Conservation (phyloP, 2,797 vertebrate species). For the Clamator glandarius region DNA sequence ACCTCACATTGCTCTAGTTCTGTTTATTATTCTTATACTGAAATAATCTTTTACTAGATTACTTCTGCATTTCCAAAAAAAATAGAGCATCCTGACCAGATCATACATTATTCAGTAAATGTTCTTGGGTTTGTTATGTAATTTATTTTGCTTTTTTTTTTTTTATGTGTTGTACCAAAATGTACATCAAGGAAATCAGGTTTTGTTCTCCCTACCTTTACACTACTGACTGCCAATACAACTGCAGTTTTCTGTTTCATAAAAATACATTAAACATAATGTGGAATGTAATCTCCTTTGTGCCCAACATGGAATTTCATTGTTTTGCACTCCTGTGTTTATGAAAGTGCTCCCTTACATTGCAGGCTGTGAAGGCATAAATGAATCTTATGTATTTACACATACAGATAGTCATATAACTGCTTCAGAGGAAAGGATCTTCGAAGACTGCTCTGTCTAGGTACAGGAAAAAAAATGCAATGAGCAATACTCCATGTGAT, state of each 20-base stretch:
- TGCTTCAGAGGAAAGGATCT: neutral
- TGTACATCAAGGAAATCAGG: neutral
- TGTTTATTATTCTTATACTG: neutral
- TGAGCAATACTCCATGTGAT: neutral
- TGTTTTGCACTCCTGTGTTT: neutral
- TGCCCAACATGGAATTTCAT: neutral
- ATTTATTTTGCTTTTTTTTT: neutral
- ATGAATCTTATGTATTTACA: neutral
- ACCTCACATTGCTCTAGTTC: neutral
- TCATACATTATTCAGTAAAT: neutral
- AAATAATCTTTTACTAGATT: neutral
- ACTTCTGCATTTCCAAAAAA: neutral
- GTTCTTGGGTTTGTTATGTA: neutral
- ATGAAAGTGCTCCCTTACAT: neutral
- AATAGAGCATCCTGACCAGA: neutral
- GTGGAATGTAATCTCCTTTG: neutral
- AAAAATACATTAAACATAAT: neutral
- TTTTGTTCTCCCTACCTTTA: neutral
- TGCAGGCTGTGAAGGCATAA: neutral
- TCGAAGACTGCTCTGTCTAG: neutral
- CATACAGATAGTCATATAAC: neutral
- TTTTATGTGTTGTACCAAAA: neutral
- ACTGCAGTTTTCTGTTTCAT: conserved; percentile 10
- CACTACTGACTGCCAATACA: neutral
- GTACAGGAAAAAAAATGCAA: neutral